Evolutionary conservation across 1,140 invertebrate genomes (phyloP).

Genomic region (Dendrolimus punctatus): DNA sequence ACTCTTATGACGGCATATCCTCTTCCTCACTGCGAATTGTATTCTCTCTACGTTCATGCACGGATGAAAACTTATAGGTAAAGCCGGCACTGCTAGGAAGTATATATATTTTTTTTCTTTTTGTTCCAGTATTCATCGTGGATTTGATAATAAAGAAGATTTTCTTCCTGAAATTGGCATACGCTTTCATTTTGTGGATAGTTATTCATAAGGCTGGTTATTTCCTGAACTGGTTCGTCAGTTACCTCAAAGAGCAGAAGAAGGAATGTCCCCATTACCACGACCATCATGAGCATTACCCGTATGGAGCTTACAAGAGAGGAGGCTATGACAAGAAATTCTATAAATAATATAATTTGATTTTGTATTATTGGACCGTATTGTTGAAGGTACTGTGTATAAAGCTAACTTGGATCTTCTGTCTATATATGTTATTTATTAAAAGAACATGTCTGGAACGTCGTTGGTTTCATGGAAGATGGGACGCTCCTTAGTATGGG

Average conservation of each 20-base stretch:
- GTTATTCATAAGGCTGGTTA: constrained; percentile 59
- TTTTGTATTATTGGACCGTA: too few relatives aligned
- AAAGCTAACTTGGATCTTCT: too few relatives aligned
- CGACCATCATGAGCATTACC: constrained; percentile 15
- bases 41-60: too few relatives aligned
- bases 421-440: too few relatives aligned
- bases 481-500: too few relatives aligned
- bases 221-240: constrained; percentile 51
- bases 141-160: constrained; percentile 57
- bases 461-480: too few relatives aligned
- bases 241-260: constrained; percentile 50
- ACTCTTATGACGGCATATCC: too few relatives aligned
- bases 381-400: too few relatives aligned
- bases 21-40: too few relatives aligned
- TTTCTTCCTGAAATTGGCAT: constrained; percentile 52
- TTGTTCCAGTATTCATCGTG: constrained; percentile 45
- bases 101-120: constrained; percentile 3
- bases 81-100: not conserved
- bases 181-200: constrained; percentile 55
- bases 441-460: too few relatives aligned
- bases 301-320: constrained; percentile 28
- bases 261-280: constrained; percentile 27
- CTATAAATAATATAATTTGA: too few relatives aligned
- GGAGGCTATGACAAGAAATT: constrained; percentile 6
- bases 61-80: too few relatives aligned